Conservation (phyloP, 23 tunicate species). For the Styela plicata region DNA sequence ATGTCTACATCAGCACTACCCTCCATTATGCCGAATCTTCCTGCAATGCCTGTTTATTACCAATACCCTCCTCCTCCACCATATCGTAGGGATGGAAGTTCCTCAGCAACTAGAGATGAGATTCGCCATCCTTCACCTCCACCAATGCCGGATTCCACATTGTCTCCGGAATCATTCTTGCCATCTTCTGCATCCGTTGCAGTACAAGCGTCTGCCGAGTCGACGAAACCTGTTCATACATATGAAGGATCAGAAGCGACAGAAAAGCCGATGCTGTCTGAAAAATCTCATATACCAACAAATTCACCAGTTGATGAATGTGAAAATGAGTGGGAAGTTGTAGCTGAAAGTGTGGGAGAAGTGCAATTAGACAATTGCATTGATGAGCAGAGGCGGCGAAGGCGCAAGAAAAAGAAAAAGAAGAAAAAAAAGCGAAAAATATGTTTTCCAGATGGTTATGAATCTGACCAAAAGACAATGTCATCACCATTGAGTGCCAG, state of each 20-base stretch:
- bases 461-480: neutral
- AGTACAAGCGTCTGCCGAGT: neutral
- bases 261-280: neutral
- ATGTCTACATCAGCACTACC: slow-evolving; percentile 32
- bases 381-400: neutral
- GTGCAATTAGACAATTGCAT: neutral
- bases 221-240: neutral
- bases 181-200: slow-evolving; percentile 11
- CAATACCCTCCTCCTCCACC: slow-evolving; percentile 13
- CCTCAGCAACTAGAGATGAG: neutral
- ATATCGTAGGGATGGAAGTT: neutral
- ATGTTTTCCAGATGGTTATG: slow-evolving; percentile 8
- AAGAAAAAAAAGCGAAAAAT: slow-evolving; percentile 55
- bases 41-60: slow-evolving; percentile 1
- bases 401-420: slow-evolving; percentile 45
- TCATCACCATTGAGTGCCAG: slow-evolving; percentile 2
- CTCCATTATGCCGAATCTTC: neutral
- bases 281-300: neutral
- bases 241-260: neutral
- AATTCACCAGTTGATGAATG: neutral
- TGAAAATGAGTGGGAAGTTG: slow-evolving; percentile 32
- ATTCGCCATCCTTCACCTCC: slow-evolving; percentile 29
- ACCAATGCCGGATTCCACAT: slow-evolving; percentile 27
- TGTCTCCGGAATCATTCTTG: slow-evolving; percentile 28
- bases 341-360: slow-evolving; percentile 13